Conservation (phyloP, 2,888 invertebrate species). For the Antitype chi region DNA sequence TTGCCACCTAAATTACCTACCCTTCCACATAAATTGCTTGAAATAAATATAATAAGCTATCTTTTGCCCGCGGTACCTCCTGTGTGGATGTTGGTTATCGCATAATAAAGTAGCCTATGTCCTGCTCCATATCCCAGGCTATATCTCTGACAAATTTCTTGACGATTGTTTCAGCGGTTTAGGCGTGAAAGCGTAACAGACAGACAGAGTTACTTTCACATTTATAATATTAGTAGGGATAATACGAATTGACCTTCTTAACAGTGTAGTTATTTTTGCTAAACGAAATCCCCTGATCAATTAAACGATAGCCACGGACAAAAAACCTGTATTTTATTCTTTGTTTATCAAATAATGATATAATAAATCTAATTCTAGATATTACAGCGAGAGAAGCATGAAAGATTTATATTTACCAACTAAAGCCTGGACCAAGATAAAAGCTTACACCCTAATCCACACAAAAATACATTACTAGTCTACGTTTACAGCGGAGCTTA, state of each 20-base stretch:
- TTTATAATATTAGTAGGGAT: too few relatives aligned
- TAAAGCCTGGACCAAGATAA: conserved; percentile 23
- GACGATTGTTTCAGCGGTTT: too few relatives aligned
- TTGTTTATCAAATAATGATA: conserved; percentile 5
- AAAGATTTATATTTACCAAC: conserved; percentile 40
- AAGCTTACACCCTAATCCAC: conserved; percentile 34
- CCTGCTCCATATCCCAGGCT: too few relatives aligned
- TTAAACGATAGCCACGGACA: background rate
- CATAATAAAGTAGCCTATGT: too few relatives aligned
- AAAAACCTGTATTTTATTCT: background rate
- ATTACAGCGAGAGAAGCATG: conserved; percentile 25
- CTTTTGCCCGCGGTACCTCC: too few relatives aligned
- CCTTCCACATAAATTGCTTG: background rate
- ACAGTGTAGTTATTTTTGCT: background rate
- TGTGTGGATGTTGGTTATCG: too few relatives aligned
- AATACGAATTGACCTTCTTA: background rate
- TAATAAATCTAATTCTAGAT: conserved; percentile 14
- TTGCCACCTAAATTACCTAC: background rate
- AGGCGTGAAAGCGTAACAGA: too few relatives aligned
- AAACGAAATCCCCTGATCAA: conserved; percentile 5
- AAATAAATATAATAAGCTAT: background rate
- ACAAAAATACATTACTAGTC: conserved; percentile 35
- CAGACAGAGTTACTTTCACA: too few relatives aligned
- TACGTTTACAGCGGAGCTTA: conserved; percentile 30
- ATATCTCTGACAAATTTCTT: too few relatives aligned